Evolutionary conservation across 2,888 invertebrate species (phyloP).

Genomic region (Buathra laborator): DNA sequence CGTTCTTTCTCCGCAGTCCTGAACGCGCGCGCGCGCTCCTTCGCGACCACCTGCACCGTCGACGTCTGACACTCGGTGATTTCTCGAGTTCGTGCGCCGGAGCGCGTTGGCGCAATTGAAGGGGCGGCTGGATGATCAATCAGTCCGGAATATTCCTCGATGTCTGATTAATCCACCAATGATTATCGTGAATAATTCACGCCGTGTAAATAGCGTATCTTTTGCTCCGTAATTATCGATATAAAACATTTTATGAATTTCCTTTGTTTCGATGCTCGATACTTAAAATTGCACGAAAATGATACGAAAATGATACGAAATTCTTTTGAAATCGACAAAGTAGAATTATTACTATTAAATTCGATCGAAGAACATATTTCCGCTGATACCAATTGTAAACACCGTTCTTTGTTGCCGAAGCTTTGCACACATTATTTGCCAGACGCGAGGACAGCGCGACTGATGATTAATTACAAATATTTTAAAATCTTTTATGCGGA

Average conservation of each 20-base stretch:
- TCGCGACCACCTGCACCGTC: constrained; percentile 61
- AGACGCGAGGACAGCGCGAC: no score
- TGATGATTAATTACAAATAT: no score
- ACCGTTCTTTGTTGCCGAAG: not conserved
- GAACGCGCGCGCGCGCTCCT: constrained; percentile 20
- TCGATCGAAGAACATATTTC: not conserved
- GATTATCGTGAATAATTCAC: not conserved
- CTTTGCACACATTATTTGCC: no score
- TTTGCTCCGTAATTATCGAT: no score
- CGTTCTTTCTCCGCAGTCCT: constrained; percentile 22
- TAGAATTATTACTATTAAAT: not conserved
- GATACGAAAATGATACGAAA: not conserved
- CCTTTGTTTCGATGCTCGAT: no score
- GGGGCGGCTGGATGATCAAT: not conserved
- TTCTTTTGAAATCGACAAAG: not conserved
- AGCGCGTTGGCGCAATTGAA: constrained; percentile 61
- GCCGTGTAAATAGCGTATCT: no score
- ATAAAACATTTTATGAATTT: no score
- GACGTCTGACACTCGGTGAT: constrained; percentile 47
- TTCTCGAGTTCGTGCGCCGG: constrained; percentile 54
- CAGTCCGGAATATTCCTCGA: constrained; percentile 11
- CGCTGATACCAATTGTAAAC: not conserved
- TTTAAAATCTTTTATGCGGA: no score
- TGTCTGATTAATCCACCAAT: not conserved
- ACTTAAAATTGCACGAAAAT: no score